Percentiles rank a stretch among this genome's conserved stretches.
Conservation (phyloP, 1,140 invertebrate species). For the Scaptomyza pallida region DNA sequence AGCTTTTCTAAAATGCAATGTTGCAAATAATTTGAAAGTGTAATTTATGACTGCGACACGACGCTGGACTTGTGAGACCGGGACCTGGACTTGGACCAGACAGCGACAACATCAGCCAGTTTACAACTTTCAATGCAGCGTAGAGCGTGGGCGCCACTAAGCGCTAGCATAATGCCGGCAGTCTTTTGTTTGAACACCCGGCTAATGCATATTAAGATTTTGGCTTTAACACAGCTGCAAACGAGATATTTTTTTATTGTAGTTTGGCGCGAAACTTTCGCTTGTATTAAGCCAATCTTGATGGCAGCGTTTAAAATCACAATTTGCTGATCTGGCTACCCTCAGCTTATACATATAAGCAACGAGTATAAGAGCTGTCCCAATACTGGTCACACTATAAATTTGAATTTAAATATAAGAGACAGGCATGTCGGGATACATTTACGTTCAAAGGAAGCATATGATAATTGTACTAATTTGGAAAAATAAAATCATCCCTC, state of each 20-base stretch:
- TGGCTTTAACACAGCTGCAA: background rate
- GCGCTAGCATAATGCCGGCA: conserved; percentile 11
- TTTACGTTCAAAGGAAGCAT: too few relatives aligned
- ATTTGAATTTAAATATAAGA: too few relatives aligned
- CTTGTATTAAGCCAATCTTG: conserved; percentile 4
- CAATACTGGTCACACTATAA: background rate
- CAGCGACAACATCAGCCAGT: conserved; percentile 19
- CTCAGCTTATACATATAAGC: background rate
- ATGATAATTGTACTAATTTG: too few relatives aligned
- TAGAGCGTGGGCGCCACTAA: conserved; percentile 28
- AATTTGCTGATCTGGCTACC: background rate
- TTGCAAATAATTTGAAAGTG: conserved; percentile 66
- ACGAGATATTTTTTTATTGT: background rate
- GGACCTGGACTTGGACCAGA: conserved; percentile 34
- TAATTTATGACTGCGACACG: conserved; percentile 63
- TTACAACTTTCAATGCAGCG: conserved; percentile 36
- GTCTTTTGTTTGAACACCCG: conserved; percentile 13
- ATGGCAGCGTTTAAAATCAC: background rate
- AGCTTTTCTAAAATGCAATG: conserved; percentile 60
- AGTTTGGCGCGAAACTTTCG: conserved; percentile 12
- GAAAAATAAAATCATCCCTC: too few relatives aligned
- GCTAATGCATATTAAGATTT: conserved; percentile 9
- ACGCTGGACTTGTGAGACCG: conserved; percentile 37
- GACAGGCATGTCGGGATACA: too few relatives aligned
- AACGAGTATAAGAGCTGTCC: background rate